These are phyloP conservation scores for Acronicta alni DNA, from an alignment of 2,888 invertebrate genomes.

Conservation along the genomic window DNA sequence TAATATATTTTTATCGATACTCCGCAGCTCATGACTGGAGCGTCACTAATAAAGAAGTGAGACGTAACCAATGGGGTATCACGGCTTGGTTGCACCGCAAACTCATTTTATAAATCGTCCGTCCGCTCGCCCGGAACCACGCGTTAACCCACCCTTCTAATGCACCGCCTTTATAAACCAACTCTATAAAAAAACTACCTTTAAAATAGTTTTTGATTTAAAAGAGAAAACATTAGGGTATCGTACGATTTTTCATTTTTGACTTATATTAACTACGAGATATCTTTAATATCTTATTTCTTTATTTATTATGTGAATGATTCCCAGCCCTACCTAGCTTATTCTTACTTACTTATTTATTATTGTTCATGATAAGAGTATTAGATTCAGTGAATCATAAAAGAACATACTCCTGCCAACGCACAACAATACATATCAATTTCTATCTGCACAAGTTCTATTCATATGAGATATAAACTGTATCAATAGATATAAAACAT, in stretches of 20 bases:
- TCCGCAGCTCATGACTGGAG: slow-evolving; percentile 23
- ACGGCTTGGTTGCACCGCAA: slow-evolving; percentile 88
- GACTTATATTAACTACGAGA: too few species aligned
- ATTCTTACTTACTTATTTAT: too few species aligned
- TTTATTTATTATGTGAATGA: too few species aligned
- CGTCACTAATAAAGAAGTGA: slow-evolving; percentile 84
- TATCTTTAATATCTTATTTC: too few species aligned
- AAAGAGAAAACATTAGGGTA: slow-evolving; percentile 14
- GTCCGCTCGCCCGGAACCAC: slow-evolving; percentile 85
- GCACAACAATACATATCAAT: slow-evolving; percentile 11
- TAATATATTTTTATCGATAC: slow-evolving; percentile 45
- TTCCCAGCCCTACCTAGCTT: too few species aligned
- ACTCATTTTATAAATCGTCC: slow-evolving; percentile 89
- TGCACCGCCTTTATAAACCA: slow-evolving; percentile 68
- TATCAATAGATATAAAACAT: slow-evolving; percentile 10
- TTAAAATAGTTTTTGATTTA: slow-evolving; percentile 31
- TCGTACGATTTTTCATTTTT: too few species aligned
- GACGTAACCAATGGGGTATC: slow-evolving; percentile 89
- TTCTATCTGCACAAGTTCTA: neutral
- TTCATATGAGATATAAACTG: slow-evolving; percentile 9
- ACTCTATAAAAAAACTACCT: slow-evolving; percentile 57
- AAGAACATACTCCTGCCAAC: neutral
- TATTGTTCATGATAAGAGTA: too few species aligned
- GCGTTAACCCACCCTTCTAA: slow-evolving; percentile 82
- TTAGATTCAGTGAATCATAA: neutral